Evolutionary conservation across 2,113 vertebrate species (phyloP).

Genomic region (Microcebus tavaratra): DNA sequence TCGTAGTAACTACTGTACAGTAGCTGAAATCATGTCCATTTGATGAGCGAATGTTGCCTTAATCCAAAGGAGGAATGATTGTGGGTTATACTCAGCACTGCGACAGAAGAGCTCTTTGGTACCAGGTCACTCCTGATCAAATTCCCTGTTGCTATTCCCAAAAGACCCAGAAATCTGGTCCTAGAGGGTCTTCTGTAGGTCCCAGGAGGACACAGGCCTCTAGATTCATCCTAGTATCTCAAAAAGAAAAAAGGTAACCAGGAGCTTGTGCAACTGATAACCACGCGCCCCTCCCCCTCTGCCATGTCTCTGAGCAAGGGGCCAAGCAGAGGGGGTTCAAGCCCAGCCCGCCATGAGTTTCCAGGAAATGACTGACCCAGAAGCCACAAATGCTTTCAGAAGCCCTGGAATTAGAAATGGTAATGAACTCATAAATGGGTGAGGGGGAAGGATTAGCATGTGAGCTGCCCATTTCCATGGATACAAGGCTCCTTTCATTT

Average conservation of each 20-base stretch:
- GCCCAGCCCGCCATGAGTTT: neutral
- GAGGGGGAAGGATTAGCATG: constrained; percentile 40
- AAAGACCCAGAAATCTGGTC: neutral
- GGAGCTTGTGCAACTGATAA: neutral
- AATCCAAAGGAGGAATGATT: neutral
- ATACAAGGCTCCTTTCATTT: constrained; percentile 65
- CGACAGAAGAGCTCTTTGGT: neutral
- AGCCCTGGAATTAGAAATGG: constrained; percentile 53
- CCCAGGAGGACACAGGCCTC: neutral
- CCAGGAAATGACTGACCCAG: constrained; percentile 51
- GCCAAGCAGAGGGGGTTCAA: neutral
- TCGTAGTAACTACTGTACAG: neutral
- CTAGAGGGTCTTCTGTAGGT: neutral
- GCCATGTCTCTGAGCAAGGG: neutral
- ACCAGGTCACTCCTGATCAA: neutral
- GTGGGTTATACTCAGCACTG: rapidly evolving
- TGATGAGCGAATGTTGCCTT: neutral
- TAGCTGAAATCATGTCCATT: neutral
- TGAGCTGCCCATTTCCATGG: constrained; percentile 69
- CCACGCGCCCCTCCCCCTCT: neutral
- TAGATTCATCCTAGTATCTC: neutral
- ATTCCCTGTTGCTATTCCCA: neutral
- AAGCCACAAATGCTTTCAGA: constrained; percentile 56
- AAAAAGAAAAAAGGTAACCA: neutral
- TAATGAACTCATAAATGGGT: constrained; percentile 56